phyloP scores from a whole-genome alignment of 2,888 invertebrate genomes.

The Heterodera filipjevi region DNA sequence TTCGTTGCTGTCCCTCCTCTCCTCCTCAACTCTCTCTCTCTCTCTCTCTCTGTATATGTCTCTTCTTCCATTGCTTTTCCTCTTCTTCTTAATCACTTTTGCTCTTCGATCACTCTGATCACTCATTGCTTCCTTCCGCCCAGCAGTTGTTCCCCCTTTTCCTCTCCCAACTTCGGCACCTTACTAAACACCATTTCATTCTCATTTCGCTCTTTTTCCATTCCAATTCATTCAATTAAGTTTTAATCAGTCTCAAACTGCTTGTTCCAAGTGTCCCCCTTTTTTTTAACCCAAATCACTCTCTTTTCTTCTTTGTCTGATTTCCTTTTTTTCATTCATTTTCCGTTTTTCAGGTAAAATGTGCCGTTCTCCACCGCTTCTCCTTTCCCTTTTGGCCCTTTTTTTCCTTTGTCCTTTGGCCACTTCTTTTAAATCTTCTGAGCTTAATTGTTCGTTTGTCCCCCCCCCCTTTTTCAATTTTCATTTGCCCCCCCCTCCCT shows the following conservation, averaged over 20 bases:
- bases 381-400: conserved; percentile 1
- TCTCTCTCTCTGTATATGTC: no score
- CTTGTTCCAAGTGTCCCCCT: neutral
- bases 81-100: neutral
- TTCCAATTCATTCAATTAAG: neutral
- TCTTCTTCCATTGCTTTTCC: neutral
- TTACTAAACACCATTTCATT: neutral
- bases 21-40: no score
- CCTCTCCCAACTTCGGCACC: neutral
- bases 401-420: neutral
- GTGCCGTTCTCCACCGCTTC: neutral
- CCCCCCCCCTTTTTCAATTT: neutral
- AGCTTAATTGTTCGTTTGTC: conserved; percentile 43
- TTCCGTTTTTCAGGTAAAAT: neutral
- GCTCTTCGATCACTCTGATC: no score
- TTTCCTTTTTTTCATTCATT: no score
- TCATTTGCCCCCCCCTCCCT: neutral
- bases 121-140: no score
- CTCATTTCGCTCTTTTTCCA: neutral
- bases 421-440: conserved; percentile 40
- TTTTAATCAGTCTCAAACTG: neutral
- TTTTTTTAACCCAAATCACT: neutral
- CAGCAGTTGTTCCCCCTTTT: neutral
- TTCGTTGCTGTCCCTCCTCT: neutral
- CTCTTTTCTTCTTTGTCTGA: no score